A percentile compares a stretch with the other conserved stretches of the same genome.
Conservation (phyloP, 2,797 vertebrate genomes). For the Sebastes umbrosus region DNA sequence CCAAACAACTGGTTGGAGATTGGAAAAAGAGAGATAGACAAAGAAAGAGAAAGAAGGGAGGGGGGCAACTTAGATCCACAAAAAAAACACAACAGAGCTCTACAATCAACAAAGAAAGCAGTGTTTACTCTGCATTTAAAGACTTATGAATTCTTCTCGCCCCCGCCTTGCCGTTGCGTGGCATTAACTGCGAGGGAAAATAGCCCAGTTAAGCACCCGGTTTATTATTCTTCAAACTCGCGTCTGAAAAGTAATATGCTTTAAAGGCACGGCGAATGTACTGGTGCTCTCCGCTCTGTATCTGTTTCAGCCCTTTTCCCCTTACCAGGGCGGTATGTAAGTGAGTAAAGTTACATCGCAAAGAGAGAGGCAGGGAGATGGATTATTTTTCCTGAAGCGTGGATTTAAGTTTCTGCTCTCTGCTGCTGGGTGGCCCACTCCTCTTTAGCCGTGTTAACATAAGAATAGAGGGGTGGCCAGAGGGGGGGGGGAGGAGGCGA, state of each 20-base stretch:
- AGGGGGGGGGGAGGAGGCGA: constrained; percentile 34
- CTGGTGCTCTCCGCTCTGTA: constrained; percentile 37
- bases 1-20: constrained; percentile 63
- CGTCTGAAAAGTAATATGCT: constrained; percentile 83
- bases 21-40: constrained; percentile 41
- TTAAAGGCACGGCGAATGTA: constrained; percentile 75
- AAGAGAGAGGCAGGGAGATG: constrained; percentile 60
- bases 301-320: constrained; percentile 47
- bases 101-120: constrained; percentile 83
- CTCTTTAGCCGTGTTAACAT: constrained; percentile 84
- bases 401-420: constrained; percentile 78
- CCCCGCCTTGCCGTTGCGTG: constrained; percentile 70
- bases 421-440: constrained; percentile 84
- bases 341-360: constrained; percentile 74
- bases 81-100: constrained; percentile 69
- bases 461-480: constrained; percentile 80
- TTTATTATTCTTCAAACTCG: constrained; percentile 86
- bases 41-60: constrained; percentile 61
- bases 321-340: constrained; percentile 38
- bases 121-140: constrained; percentile 87
- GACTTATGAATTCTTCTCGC: constrained; percentile 80
- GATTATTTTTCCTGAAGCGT: constrained; percentile 83
- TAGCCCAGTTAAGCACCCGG: constrained; percentile 76
- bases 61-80: constrained; percentile 21
- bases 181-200: constrained; percentile 78